Percentiles rank a stretch among this genome's conserved stretches.
Evolutionary conservation across 2,113 vertebrate genomes (phyloP).

Genomic region (Phoenicopterus ruber): DNA sequence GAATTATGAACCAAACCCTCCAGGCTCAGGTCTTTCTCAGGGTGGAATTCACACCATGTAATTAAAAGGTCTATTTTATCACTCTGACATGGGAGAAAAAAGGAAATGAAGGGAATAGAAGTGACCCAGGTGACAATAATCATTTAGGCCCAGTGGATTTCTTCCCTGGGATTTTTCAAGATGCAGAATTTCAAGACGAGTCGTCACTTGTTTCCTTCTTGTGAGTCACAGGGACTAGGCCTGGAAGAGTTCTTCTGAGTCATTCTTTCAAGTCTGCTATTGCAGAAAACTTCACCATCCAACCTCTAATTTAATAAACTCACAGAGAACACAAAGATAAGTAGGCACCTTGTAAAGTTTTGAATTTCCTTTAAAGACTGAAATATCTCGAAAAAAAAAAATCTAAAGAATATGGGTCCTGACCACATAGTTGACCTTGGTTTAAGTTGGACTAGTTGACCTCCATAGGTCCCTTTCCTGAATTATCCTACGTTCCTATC

Average conservation of each 20-base stretch:
- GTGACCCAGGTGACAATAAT: neutral
- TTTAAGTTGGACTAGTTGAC: neutral
- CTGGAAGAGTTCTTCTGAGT: neutral
- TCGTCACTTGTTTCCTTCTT: neutral
- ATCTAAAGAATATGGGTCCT: neutral
- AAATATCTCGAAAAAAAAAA: neutral
- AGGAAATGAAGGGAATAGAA: neutral
- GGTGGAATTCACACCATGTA: neutral
- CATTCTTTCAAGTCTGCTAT: neutral
- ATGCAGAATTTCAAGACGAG: neutral
- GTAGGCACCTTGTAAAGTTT: neutral
- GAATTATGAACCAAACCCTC: neutral
- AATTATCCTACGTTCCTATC: neutral
- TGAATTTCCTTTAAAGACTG: neutral
- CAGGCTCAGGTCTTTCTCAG: neutral
- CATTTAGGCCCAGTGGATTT: neutral
- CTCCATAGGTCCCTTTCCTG: neutral
- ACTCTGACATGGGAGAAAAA: neutral
- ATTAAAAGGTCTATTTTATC: neutral
- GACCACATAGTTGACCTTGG: neutral
- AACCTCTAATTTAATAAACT: neutral
- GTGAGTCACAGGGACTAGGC: neutral
- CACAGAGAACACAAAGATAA: neutral
- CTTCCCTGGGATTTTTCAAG: neutral
- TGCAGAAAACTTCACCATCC: neutral